Evolutionary conservation across 2,888 invertebrate species (phyloP).

Genomic region (Dasysyrphus albostriatus): DNA sequence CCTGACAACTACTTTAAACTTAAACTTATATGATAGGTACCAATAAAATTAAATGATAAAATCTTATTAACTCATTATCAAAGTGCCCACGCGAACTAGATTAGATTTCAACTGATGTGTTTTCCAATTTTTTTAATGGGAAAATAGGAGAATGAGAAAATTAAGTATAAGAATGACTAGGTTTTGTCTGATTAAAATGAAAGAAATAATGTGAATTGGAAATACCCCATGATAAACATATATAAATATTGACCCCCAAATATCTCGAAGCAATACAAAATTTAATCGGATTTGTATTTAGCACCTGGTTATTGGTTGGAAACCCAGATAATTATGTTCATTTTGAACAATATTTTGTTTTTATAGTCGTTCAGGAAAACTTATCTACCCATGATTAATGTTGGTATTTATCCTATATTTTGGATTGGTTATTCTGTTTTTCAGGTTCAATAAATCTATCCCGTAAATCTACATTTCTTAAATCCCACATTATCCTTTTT

Average conservation of each 20-base stretch:
- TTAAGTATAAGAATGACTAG: conserved; percentile 7
- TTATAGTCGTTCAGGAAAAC: too few species aligned
- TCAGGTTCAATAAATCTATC: too few species aligned
- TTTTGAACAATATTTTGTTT: neutral
- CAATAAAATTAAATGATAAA: neutral
- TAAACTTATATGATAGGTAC: neutral
- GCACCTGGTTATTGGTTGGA: neutral
- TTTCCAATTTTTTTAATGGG: neutral
- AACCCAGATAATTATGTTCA: neutral
- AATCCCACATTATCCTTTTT: too few species aligned
- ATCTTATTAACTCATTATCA: neutral
- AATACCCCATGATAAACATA: neutral
- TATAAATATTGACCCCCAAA: conserved; percentile 4
- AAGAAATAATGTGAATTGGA: neutral
- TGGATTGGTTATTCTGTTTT: too few species aligned
- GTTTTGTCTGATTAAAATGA: neutral
- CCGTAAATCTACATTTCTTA: too few species aligned
- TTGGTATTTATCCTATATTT: too few species aligned
- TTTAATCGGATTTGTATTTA: neutral
- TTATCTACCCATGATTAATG: too few species aligned
- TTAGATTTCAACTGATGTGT: neutral
- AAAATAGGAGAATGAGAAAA: neutral
- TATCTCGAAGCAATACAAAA: neutral
- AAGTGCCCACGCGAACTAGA: conserved; percentile 34
- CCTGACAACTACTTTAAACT: neutral